Percentiles rank a stretch among this genome's conserved stretches.
phyloP scores from a whole-genome alignment of 2,113 vertebrate species.

The Sula dactylatra region DNA sequence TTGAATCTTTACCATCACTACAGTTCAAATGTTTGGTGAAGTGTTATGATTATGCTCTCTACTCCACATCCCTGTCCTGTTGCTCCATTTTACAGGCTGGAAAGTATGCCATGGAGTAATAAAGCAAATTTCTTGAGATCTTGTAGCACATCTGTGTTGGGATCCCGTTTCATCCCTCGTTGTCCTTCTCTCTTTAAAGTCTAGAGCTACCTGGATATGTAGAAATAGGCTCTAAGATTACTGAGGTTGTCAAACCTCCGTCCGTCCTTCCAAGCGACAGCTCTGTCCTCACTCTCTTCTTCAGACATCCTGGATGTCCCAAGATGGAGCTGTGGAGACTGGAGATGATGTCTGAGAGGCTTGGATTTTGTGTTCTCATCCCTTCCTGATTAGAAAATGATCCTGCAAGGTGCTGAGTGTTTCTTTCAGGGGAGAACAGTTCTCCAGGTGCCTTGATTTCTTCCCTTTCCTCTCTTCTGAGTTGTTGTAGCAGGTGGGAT shows the following conservation, averaged over 20 bases:
- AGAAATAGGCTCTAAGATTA: neutral
- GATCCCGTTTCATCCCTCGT: neutral
- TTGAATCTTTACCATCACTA: neutral
- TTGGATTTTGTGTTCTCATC: neutral
- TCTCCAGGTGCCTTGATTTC: neutral
- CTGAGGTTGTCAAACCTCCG: neutral
- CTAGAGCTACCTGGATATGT: neutral
- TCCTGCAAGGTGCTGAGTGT: neutral
- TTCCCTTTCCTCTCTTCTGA: neutral
- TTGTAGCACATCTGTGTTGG: neutral
- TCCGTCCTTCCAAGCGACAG: neutral
- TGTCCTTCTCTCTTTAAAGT: neutral
- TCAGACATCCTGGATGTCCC: neutral
- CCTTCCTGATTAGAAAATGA: neutral
- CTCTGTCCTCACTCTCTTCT: neutral
- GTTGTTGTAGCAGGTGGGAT: neutral
- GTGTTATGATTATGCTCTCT: neutral
- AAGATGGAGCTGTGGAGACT: neutral
- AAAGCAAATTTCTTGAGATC: neutral
- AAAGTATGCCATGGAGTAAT: neutral
- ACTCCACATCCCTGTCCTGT: neutral
- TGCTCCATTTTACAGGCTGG: neutral
- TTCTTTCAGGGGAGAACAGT: neutral
- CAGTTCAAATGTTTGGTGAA: neutral
- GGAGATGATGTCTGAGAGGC: neutral